A percentile compares a stretch with the other conserved stretches of the same genome.
These are phyloP conservation scores for Catajapyx aquilonaris DNA, from an alignment of 1,140 invertebrate genomes.

Conservation along the genomic window DNA sequence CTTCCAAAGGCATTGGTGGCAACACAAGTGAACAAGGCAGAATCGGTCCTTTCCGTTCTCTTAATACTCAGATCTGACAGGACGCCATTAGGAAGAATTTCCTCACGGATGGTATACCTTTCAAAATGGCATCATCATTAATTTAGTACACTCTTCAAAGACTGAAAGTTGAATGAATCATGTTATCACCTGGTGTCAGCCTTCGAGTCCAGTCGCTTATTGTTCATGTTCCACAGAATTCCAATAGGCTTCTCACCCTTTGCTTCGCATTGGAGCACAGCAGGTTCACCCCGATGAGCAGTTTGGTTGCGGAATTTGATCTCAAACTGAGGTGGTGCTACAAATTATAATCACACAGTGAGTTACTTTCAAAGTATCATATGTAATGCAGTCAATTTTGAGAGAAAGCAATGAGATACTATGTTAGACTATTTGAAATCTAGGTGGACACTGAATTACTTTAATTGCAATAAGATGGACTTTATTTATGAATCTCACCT, in stretches of 20 bases:
- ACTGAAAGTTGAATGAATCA: background rate
- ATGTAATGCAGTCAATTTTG: constrained; percentile 1
- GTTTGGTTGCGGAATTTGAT: constrained; percentile 79
- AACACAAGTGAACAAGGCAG: constrained; percentile 81
- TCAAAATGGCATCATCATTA: constrained; percentile 4
- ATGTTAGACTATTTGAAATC: constrained; percentile 2
- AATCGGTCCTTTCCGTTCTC: constrained; percentile 69
- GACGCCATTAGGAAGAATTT: constrained; percentile 65
- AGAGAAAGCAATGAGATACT: background rate
- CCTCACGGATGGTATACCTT: constrained; percentile 77
- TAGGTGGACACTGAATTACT: constrained; percentile 2
- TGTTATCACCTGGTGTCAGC: constrained; percentile 33
- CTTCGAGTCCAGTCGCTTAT: constrained; percentile 70
- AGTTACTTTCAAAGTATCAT: too few species aligned
- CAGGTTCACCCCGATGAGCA: constrained; percentile 67
- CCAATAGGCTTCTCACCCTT: constrained; percentile 90
- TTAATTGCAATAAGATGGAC: constrained; percentile 1
- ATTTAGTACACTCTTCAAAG: background rate
- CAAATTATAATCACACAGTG: constrained; percentile 10
- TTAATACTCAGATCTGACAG: constrained; percentile 75
- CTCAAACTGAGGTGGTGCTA: constrained; percentile 82
- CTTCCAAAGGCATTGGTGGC: constrained; percentile 87
- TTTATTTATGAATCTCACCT: constrained; percentile 40
- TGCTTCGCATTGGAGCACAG: constrained; percentile 84
- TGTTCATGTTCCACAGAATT: constrained; percentile 89